phyloP scores from a whole-genome alignment of 2,888 invertebrate species.

The Ecliptopera silaceata region DNA sequence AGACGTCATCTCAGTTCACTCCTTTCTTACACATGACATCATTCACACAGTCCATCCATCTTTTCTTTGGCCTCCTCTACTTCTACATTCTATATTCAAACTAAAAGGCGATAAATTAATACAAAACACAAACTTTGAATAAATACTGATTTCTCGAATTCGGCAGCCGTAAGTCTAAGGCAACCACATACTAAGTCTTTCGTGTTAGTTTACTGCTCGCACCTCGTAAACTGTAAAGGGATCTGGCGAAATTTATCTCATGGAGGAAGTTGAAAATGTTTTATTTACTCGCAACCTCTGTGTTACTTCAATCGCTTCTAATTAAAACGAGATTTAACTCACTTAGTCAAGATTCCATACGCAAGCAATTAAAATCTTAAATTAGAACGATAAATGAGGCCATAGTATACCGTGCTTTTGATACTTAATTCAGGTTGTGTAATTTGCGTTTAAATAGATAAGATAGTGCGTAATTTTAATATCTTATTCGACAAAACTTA shows the following conservation, averaged over 20 bases:
- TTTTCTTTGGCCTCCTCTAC: no score
- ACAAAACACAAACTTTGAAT: constrained; percentile 10
- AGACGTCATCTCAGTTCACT: not conserved
- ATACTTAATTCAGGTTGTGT: no score
- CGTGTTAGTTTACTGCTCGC: constrained; percentile 13
- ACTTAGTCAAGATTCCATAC: not conserved
- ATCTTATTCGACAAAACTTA: not conserved
- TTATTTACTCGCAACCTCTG: constrained; percentile 16
- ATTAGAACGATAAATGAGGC: not conserved
- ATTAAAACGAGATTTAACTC: not conserved
- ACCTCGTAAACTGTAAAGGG: constrained; percentile 27
- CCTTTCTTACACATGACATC: no score
- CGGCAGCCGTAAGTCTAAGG: constrained; percentile 7
- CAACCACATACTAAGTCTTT: constrained; percentile 28
- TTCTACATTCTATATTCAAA: no score
- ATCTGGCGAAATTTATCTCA: constrained; percentile 14
- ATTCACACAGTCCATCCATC: no score
- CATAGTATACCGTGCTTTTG: no score
- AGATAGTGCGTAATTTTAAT: not conserved
- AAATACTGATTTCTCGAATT: constrained; percentile 9
- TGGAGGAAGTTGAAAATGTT: constrained; percentile 14
- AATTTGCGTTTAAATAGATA: not conserved
- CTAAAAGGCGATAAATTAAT: not conserved
- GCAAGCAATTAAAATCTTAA: not conserved
- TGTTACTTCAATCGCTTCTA: not conserved